phyloP scores from a whole-genome alignment of 2,113 vertebrate species.

The Garra rufa region DNA sequence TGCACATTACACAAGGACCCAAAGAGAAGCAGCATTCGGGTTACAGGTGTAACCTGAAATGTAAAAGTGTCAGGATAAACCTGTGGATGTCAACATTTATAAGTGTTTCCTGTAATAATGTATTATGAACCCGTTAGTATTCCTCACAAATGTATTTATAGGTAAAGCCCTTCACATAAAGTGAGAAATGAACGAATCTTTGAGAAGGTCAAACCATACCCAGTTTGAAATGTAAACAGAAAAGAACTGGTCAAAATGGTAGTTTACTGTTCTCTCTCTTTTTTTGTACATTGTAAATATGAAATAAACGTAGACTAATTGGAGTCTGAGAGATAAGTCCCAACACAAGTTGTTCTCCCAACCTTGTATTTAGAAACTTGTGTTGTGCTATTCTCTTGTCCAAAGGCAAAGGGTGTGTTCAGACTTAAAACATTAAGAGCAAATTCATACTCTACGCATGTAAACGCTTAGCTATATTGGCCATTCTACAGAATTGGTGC shows the following conservation, averaged over 20 bases:
- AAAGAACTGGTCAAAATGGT: conserved; percentile 57
- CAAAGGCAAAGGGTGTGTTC: neutral
- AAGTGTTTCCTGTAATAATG: conserved; percentile 14
- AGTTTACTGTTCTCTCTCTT: conserved; percentile 42
- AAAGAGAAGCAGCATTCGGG: neutral
- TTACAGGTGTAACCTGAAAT: neutral
- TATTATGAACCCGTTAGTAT: conserved; percentile 37
- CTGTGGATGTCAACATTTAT: conserved; percentile 8
- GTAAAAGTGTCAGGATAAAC: neutral
- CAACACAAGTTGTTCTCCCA: conserved; percentile 52
- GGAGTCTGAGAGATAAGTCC: conserved; percentile 65
- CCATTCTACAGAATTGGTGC: too few relatives aligned
- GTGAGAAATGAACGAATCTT: conserved; percentile 3
- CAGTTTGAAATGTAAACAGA: conserved; percentile 35
- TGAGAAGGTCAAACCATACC: neutral
- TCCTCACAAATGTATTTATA: conserved; percentile 44
- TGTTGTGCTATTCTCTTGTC: neutral
- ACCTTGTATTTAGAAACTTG: conserved; percentile 26
- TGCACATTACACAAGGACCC: conserved; percentile 23
- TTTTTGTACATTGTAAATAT: conserved; percentile 78
- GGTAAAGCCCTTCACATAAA: conserved; percentile 1
- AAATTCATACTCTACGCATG: neutral
- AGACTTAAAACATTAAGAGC: neutral
- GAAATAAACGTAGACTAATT: conserved; percentile 72
- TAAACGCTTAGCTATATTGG: neutral